A percentile compares a stretch with the other conserved stretches of the same genome.
Evolutionary conservation across 2,888 invertebrate genomes (phyloP).

Genomic region (Junonia oenone): DNA sequence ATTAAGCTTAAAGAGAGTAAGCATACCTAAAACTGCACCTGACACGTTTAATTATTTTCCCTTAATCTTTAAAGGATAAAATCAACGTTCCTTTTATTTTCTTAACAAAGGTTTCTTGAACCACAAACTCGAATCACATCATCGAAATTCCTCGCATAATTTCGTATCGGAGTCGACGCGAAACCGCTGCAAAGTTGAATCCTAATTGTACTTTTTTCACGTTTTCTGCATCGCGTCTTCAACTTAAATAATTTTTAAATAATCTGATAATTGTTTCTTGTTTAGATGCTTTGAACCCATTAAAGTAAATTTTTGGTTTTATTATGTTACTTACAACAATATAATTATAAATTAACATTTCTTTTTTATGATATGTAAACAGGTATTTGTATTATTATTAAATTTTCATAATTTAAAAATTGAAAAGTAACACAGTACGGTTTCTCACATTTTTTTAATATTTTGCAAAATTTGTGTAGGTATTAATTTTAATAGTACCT

Average conservation of each 20-base stretch:
- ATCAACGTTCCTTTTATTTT: conserved; percentile 10
- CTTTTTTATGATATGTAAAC: too few relatives aligned
- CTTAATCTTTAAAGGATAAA: neutral
- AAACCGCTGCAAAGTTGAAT: conserved; percentile 12
- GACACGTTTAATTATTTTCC: neutral
- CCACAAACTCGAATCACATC: conserved; percentile 21
- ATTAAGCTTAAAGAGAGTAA: neutral
- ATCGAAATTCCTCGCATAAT: conserved; percentile 31
- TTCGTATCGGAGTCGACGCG: conserved; percentile 19
- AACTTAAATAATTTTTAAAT: conserved; percentile 1
- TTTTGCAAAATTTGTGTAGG: too few relatives aligned
- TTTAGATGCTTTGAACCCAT: neutral
- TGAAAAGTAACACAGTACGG: too few relatives aligned
- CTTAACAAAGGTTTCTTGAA: conserved; percentile 17
- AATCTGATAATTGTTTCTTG: neutral
- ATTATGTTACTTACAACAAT: too few relatives aligned
- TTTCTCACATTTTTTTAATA: too few relatives aligned
- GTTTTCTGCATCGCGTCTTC: conserved; percentile 4
- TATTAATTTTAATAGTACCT: too few relatives aligned
- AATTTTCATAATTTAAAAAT: too few relatives aligned
- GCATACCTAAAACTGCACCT: neutral
- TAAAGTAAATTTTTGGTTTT: neutral
- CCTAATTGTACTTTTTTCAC: conserved; percentile 8
- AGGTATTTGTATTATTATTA: too few relatives aligned
- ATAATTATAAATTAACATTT: too few relatives aligned